phyloP scores from a whole-genome alignment of 2,888 invertebrate genomes.

The Melolontha melolontha region DNA sequence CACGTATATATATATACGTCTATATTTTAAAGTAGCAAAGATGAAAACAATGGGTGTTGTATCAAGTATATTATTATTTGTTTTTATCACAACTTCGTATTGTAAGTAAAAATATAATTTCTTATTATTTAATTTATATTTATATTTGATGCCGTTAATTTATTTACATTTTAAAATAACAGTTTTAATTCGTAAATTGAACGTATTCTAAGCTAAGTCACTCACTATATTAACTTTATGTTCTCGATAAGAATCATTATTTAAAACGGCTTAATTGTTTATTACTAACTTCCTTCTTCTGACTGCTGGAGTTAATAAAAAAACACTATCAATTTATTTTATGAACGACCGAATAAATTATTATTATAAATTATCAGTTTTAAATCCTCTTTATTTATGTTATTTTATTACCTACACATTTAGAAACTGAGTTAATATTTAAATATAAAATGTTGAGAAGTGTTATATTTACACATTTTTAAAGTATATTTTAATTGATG shows the following conservation, averaged over 20 bases:
- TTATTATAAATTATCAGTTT: conserved; percentile 1
- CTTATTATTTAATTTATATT: conserved; percentile 7
- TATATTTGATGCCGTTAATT: conserved; percentile 2
- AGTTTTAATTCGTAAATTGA: not conserved
- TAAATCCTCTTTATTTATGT: no score
- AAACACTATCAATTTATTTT: not conserved
- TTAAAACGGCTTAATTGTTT: conserved; percentile 4
- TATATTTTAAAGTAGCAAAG: conserved; percentile 29
- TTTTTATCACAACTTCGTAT: conserved; percentile 47
- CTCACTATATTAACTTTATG: not conserved
- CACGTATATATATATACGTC: conserved; percentile 11
- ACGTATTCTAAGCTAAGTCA: not conserved
- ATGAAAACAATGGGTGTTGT: conserved; percentile 54
- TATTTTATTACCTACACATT: no score
- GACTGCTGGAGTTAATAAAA: not conserved
- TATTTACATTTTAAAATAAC: conserved; percentile 9
- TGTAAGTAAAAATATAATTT: conserved; percentile 47
- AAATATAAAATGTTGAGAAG: no score
- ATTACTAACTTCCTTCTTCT: conserved; percentile 19
- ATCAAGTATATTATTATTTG: conserved; percentile 49
- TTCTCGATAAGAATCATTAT: conserved; percentile 3
- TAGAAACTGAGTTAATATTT: no score
- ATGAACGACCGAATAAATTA: not conserved
- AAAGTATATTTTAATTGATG: no score
- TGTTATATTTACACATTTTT: no score